Evolutionary conservation across 2,113 vertebrate species (phyloP).

Genomic region (Helogale parvula): DNA sequence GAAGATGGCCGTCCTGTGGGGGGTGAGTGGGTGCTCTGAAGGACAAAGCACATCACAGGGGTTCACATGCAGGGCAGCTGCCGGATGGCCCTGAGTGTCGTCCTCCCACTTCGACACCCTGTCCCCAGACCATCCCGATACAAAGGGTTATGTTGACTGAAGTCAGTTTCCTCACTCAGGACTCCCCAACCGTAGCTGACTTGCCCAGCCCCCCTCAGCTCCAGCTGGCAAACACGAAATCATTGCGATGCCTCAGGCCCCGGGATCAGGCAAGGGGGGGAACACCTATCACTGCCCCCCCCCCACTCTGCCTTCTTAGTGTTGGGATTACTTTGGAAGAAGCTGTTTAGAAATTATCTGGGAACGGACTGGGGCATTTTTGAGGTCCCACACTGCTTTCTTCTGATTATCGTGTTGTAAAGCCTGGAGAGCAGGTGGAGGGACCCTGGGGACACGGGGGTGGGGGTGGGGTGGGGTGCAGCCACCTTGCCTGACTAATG

Average conservation of each 20-base stretch:
- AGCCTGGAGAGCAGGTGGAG: not conserved
- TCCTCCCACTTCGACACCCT: fast-evolving
- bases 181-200: not conserved
- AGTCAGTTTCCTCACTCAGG: not conserved
- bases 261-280: not conserved
- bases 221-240: not conserved
- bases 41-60: not conserved
- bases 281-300: not conserved
- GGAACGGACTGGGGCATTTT: not conserved
- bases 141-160: not conserved
- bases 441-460: not conserved
- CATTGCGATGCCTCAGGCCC: not conserved
- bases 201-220: not conserved
- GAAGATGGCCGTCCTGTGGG: too few species aligned
- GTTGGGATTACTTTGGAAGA: not conserved
- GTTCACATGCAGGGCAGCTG: not conserved
- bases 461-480: fast-evolving
- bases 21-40: not conserved
- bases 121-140: not conserved
- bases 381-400: not conserved
- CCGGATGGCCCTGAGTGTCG: not conserved
- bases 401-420: not conserved
- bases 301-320: not conserved
- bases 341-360: not conserved
- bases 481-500: not conserved